Evolutionary conservation across 2,888 invertebrate genomes (phyloP), one percentile per base, ranked within the genome.

Genomic region (Drosophila mettleri): DNA sequence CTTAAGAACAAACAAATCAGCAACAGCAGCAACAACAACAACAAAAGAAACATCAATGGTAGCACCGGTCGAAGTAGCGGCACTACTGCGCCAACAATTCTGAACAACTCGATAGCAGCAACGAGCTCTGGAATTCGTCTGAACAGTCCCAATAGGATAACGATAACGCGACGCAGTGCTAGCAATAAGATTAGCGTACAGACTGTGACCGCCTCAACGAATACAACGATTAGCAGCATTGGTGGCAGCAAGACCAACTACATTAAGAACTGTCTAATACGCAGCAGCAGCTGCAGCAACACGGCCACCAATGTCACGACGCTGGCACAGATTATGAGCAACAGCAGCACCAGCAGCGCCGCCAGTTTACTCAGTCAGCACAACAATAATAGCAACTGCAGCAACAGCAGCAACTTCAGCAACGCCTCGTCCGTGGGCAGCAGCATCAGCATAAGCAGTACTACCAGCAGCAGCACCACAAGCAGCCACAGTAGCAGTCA

Each of bases 201-300:
- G 24, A 83, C 86, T 22, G 81, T 82, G 18, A 82, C 69, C 69
- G 63, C 81, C 7, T 82, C 86, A 31, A 82, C 81, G 6, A 83
- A 68, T n/a, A 75, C 80, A 16, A 64, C 58, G 29, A 73, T 68
- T 24, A 78, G 74, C 69, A 79, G 66, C 61, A 75, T 67, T 51
- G 68, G 53, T 24, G 61, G 72, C 46, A 66, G 55, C 54, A 85
- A 91, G 65, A 89, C 79, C 24, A 90, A 88, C 74, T 90, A 90
- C 67, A 90, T 90, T 18, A 90, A 90, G 66, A 91, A 91, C 78
- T 91, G 91, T 69, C 77, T 90, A 16, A 91, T 90, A 69, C 86
- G 89, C 64, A 89, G 91, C 76, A 90, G 90, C 80, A 90, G 90
- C 76, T 90, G 90, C 80, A 90, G 90, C 81, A 90, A 90, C 80